Conservation (phyloP, 2,797 vertebrate genomes). For the Buphagus erythrorhynchus region DNA sequence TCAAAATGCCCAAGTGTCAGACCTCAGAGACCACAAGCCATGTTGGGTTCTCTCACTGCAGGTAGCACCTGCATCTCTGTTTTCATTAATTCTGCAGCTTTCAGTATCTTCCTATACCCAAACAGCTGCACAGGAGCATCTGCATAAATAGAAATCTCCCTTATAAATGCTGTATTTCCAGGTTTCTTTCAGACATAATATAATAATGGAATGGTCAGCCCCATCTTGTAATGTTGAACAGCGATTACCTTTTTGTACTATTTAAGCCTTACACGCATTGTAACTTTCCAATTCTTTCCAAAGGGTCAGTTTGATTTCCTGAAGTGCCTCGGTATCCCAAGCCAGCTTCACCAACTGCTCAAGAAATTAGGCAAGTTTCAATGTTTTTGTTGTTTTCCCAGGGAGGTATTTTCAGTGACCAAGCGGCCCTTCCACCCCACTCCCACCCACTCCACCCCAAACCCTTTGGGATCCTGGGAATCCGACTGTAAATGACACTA, state of each 20-base stretch:
- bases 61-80: neutral
- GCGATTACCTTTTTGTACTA: neutral
- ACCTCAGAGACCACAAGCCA: neutral
- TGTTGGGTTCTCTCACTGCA: neutral
- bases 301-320: neutral
- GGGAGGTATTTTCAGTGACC: neutral
- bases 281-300: neutral
- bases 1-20: neutral
- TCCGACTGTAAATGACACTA: conserved; percentile 38
- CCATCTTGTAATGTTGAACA: neutral
- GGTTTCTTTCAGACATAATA: neutral
- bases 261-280: neutral
- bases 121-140: neutral
- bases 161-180: neutral
- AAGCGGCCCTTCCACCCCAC: neutral
- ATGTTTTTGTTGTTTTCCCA: neutral
- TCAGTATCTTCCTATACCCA: neutral
- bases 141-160: neutral
- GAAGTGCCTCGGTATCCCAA: rapidly evolving
- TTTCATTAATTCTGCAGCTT: neutral
- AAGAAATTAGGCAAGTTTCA: conserved; percentile 4
- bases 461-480: conserved; percentile 16
- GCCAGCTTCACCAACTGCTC: conserved; percentile 17
- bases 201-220: neutral
- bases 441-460: neutral